A percentile compares a stretch with the other conserved stretches of the same genome.
Evolutionary conservation across 2,797 vertebrate species (phyloP).

Genomic region (Florisuga fusca): DNA sequence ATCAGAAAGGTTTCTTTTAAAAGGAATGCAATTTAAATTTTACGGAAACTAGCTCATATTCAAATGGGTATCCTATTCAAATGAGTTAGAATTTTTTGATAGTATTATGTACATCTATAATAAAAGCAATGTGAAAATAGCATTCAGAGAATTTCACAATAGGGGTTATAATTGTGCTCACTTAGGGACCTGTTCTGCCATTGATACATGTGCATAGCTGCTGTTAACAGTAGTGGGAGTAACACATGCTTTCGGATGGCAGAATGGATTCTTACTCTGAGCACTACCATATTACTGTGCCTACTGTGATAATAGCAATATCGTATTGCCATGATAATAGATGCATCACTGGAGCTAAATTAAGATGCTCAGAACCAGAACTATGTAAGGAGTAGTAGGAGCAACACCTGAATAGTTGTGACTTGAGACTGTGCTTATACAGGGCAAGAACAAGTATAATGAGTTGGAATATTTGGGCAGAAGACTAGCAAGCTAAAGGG

Average conservation of each 20-base stretch:
- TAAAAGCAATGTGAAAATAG: constrained; percentile 69
- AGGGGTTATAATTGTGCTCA: constrained; percentile 72
- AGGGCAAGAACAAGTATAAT: not conserved
- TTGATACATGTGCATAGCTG: constrained; percentile 66
- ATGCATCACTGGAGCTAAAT: constrained; percentile 65
- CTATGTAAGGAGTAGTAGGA: not conserved
- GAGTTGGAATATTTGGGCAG: not conserved
- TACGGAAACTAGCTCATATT: constrained; percentile 38
- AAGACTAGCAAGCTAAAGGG: not conserved
- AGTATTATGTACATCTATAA: constrained; percentile 54
- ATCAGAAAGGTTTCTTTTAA: not conserved
- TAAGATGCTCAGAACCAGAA: constrained; percentile 52
- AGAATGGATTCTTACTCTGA: constrained; percentile 71
- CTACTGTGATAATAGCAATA: constrained; percentile 78
- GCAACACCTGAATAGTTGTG: not conserved
- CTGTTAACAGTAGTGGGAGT: constrained; percentile 74
- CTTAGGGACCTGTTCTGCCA: constrained; percentile 68
- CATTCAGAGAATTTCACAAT: constrained; percentile 65
- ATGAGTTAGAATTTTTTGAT: constrained; percentile 49
- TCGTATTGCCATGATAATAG: constrained; percentile 68
- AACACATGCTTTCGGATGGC: constrained; percentile 53
- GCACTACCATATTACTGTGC: constrained; percentile 66
- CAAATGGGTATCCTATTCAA: constrained; percentile 47
- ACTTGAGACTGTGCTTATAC: not conserved
- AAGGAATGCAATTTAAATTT: constrained; percentile 25